These are phyloP conservation scores for Otus sunia DNA, from an alignment of 2,113 vertebrate genomes.

Conservation along the genomic window DNA sequence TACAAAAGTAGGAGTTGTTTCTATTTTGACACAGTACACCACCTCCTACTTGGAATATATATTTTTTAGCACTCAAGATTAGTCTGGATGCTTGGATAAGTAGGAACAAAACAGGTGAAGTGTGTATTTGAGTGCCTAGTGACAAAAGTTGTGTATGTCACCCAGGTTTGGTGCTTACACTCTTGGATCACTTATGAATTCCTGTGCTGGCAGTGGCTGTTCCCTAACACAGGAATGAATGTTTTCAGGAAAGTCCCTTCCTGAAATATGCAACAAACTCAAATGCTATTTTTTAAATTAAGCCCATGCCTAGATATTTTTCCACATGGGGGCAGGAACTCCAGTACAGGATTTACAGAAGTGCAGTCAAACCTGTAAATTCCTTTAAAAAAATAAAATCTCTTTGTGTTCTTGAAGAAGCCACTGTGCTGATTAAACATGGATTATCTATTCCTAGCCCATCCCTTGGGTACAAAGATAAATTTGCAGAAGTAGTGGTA, in stretches of 20 bases:
- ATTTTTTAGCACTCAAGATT: neutral
- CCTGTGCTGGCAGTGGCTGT: neutral
- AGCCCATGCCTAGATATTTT: neutral
- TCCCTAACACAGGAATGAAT: neutral
- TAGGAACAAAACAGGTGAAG: neutral
- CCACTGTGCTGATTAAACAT: neutral
- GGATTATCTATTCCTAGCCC: neutral
- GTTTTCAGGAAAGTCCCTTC: neutral
- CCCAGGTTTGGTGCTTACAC: neutral
- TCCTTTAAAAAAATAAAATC: neutral
- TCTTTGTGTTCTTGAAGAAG: neutral
- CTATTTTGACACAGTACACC: neutral
- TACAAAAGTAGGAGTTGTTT: neutral
- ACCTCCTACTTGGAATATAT: neutral
- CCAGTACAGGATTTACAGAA: neutral
- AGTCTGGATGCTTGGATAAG: neutral
- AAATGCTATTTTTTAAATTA: neutral
- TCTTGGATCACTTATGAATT: neutral
- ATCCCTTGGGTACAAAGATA: neutral
- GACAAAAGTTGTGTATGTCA: neutral
- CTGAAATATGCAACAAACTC: neutral
- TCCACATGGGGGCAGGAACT: neutral
- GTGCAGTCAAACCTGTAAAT: fast-evolving
- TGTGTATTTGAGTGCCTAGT: neutral
- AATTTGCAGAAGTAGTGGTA: neutral